Percentiles rank a stretch among this genome's conserved stretches.
Evolutionary conservation across 2,797 vertebrate genomes (phyloP).

Genomic region (Intellagama lesueurii): DNA sequence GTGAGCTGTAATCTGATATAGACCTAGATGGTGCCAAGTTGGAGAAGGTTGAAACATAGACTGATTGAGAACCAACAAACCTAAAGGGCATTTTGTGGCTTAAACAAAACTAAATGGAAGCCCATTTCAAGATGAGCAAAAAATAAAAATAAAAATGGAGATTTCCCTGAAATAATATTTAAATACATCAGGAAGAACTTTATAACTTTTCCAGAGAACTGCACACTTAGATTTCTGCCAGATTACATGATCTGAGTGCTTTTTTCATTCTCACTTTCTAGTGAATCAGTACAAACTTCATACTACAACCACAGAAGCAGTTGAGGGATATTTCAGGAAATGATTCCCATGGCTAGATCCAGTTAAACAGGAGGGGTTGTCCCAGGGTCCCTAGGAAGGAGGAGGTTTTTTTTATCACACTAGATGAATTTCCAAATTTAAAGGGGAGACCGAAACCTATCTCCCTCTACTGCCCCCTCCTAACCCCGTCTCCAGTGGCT

Average conservation of each 20-base stretch:
- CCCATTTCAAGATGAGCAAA: not conserved
- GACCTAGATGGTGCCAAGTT: not conserved
- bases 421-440: not conserved
- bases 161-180: not conserved
- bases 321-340: too few relatives aligned
- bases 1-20: not conserved
- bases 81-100: not conserved
- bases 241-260: not conserved
- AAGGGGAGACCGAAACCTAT: not conserved
- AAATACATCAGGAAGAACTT: not conserved
- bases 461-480: not conserved
- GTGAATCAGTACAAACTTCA: not conserved
- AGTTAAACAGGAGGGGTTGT: not conserved
- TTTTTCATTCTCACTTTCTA: not conserved
- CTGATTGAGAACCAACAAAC: not conserved
- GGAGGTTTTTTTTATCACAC: not conserved
- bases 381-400: not conserved
- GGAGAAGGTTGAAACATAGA: not conserved
- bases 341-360: not conserved
- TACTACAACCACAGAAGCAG: not conserved
- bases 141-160: not conserved
- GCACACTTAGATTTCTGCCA: not conserved
- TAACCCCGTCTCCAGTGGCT: not conserved
- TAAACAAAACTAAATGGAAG: not conserved
- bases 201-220: not conserved